These are phyloP conservation scores for Pipistrellus pygmaeus DNA, from an alignment of 2,797 vertebrate genomes.

Conservation along the genomic window DNA sequence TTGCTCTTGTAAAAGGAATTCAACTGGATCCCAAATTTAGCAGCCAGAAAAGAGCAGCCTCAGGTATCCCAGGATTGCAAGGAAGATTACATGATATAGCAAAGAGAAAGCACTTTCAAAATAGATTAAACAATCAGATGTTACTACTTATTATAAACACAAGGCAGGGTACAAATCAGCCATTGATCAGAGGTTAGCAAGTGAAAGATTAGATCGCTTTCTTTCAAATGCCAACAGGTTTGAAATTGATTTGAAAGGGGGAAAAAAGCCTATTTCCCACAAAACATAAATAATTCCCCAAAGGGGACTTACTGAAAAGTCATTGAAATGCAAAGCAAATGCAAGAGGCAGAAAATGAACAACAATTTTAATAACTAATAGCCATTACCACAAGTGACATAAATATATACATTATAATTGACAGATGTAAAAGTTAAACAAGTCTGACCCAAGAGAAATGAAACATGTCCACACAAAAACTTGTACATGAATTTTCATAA, in stretches of 20 bases:
- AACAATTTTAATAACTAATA: constrained; percentile 41
- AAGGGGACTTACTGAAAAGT: not conserved
- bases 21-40: not conserved
- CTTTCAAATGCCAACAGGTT: not conserved
- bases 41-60: not conserved
- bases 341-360: constrained; percentile 49
- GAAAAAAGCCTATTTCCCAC: not conserved
- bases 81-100: not conserved
- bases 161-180: not conserved
- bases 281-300: constrained; percentile 15
- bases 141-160: not conserved
- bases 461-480: not conserved
- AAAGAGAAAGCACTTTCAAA: not conserved
- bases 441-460: constrained; percentile 33
- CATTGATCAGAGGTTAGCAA: not conserved
- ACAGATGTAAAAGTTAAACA: constrained; percentile 23
- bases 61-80: not conserved
- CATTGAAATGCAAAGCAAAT: constrained; percentile 9
- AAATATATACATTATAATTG: not conserved
- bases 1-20: not conserved
- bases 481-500: not conserved
- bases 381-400: not conserved
- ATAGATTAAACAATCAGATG: not conserved
- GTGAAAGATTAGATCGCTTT: not conserved
- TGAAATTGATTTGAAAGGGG: not conserved